Evolutionary conservation across 2,888 invertebrate species (phyloP).

Genomic region (Synanthedon myopaeformis): DNA sequence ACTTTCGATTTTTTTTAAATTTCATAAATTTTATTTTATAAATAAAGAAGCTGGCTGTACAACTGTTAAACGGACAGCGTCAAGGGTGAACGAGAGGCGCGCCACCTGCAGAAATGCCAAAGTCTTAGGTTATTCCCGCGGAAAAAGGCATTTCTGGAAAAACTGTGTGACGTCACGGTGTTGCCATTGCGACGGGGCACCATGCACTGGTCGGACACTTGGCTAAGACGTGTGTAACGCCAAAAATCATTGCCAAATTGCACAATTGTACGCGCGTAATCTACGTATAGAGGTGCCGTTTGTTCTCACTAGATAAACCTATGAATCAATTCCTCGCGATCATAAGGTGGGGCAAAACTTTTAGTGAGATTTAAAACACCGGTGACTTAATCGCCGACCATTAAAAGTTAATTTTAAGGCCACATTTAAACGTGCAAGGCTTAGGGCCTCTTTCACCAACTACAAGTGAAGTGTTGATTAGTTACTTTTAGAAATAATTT

Average conservation of each 20-base stretch:
- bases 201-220: constrained; percentile 26
- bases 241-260: constrained; percentile 56
- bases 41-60: constrained; percentile 10
- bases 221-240: constrained; percentile 19
- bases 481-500: too few species aligned
- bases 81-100: constrained; percentile 2
- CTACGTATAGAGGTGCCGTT: not conserved
- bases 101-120: constrained; percentile 6
- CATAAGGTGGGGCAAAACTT: too few species aligned
- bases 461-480: too few species aligned
- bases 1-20: constrained; percentile 7
- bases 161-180: constrained; percentile 20
- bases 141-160: constrained; percentile 31
- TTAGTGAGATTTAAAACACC: too few species aligned
- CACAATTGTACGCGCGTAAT: constrained; percentile 27
- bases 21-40: not conserved
- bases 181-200: constrained; percentile 12
- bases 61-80: constrained; percentile 2
- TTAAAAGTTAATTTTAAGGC: too few species aligned
- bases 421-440: too few species aligned
- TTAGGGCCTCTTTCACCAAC: too few species aligned
- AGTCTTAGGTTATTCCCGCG: constrained; percentile 30
- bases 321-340: not conserved
- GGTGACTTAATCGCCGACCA: too few species aligned
- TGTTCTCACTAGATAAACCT: not conserved